A percentile compares a stretch with the other conserved stretches of the same genome.
phyloP scores from a whole-genome alignment of 2,888 invertebrate genomes.

The Dynastes hyllus region DNA sequence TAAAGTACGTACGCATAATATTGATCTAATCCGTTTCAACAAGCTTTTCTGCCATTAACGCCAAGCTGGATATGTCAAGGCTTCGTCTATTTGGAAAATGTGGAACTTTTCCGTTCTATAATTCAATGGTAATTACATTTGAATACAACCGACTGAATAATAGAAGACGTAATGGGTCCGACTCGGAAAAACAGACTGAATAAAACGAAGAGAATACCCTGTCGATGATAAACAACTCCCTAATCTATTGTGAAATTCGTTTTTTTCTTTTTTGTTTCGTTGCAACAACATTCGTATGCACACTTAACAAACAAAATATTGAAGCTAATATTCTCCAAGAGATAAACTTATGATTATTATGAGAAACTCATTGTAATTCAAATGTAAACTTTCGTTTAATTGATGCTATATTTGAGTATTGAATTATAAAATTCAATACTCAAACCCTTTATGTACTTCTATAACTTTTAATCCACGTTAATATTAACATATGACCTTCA shows the following conservation, averaged over 20 bases:
- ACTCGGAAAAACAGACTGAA: constrained; percentile 18
- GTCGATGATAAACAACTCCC: neutral
- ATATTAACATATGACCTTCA: too few species aligned
- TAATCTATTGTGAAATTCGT: constrained; percentile 17
- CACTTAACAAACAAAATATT: neutral
- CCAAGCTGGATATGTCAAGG: neutral
- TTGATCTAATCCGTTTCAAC: neutral
- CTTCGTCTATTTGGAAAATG: constrained; percentile 2
- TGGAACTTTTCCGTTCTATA: constrained; percentile 17
- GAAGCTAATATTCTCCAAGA: neutral
- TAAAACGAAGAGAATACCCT: neutral
- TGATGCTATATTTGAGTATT: neutral
- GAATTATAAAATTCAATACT: neutral
- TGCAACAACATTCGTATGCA: neutral
- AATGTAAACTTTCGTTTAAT: neutral
- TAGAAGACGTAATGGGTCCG: constrained; percentile 18
- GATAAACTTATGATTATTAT: neutral
- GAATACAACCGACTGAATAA: constrained; percentile 19
- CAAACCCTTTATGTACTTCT: too few species aligned
- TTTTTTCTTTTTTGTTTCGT: neutral
- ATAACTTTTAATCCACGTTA: too few species aligned
- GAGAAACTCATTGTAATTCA: neutral
- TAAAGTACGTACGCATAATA: neutral
- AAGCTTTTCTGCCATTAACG: neutral
- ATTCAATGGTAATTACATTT: constrained; percentile 28